Evolutionary conservation across 2,113 vertebrate genomes (phyloP), one percentile per base, ranked within the genome.

Genomic region (Sterrhoptilus dennistouni): DNA sequence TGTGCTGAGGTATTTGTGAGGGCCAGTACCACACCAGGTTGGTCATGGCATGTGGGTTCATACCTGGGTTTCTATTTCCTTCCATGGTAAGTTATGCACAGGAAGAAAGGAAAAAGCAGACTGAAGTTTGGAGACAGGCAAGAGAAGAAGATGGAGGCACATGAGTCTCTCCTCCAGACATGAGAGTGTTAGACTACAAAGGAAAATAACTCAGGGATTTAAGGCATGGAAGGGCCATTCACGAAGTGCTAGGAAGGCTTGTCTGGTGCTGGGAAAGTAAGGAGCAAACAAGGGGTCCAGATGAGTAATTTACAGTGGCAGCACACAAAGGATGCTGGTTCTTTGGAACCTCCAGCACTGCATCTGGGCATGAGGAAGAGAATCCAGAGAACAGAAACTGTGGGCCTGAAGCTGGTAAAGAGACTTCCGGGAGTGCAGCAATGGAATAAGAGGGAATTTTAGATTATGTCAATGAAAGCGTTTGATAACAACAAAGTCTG

Each of bases 1-100:
- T 25, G 22, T 49, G 49, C 35, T 65, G 36, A 68, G 19, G 28
- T 11, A 16, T 14, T 13, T 60, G 17, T 45, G 52, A n/a, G 7
- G 45, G 60, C 17, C 31, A 74, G 10, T 13, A 38, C 1, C 10
- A 3, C 2, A 0, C 8, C 31, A 63, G 50, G 28, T n/a, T 3
- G 23, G 6, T 17, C 18, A 83, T 3, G 44, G 21, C 23, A 8
- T 4, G 2, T 59, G 33, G 19, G 23, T 11, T 24, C 14, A n/a
- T 5, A 15, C 19, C 12, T 40, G 24, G 14, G 5, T 20, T 81
- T 82, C 74, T 59, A 0, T 38, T 82, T 69, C 16, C 36, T 69
- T 77, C 52, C 6, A 25, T 3, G 52, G 3, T 17, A 42, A 74
- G 9, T 10, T 69, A 6, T 23, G 12, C 44, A 50, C 24, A 57